These are phyloP conservation scores for Subacronicta megacephala DNA, from an alignment of 2,888 invertebrate species.

Conservation along the genomic window DNA sequence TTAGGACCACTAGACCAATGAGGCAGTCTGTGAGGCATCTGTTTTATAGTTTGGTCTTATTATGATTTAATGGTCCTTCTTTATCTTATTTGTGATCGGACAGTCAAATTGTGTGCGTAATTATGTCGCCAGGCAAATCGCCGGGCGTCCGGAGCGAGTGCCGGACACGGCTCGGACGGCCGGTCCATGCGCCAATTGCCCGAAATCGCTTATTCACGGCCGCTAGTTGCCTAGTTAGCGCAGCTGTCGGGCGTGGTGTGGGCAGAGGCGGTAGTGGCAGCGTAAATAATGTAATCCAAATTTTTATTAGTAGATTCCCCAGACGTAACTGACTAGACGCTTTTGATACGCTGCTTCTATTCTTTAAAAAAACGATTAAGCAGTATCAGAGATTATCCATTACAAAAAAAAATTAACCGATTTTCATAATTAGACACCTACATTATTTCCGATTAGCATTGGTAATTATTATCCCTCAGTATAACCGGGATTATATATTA, in stretches of 20 bases:
- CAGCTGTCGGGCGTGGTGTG: conserved; percentile 67
- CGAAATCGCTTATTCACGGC: conserved; percentile 84
- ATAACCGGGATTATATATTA: too few relatives aligned
- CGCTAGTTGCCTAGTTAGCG: conserved; percentile 83
- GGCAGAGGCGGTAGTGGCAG: conserved; percentile 1
- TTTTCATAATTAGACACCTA: too few relatives aligned
- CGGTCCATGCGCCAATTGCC: conserved; percentile 65
- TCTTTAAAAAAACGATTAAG: too few relatives aligned
- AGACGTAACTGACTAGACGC: too few relatives aligned
- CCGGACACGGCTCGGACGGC: conserved; percentile 34
- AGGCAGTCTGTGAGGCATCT: too few relatives aligned
- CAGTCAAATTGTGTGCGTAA: conserved; percentile 52
- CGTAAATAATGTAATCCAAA: background rate
- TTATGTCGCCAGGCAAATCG: conserved; percentile 53
- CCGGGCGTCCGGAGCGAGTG: conserved; percentile 40
- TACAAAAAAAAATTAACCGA: too few relatives aligned
- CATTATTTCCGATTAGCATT: too few relatives aligned
- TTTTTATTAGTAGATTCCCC: background rate
- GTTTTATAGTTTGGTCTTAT: too few relatives aligned
- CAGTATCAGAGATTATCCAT: too few relatives aligned
- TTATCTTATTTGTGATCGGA: background rate
- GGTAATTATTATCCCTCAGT: too few relatives aligned
- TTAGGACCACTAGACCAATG: too few relatives aligned
- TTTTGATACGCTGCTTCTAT: too few relatives aligned
- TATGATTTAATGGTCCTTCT: conserved; percentile 12